A percentile compares a stretch with the other conserved stretches of the same genome.
Conservation (phyloP, 2,113 vertebrate genomes). For the Maccullochella peelii region DNA sequence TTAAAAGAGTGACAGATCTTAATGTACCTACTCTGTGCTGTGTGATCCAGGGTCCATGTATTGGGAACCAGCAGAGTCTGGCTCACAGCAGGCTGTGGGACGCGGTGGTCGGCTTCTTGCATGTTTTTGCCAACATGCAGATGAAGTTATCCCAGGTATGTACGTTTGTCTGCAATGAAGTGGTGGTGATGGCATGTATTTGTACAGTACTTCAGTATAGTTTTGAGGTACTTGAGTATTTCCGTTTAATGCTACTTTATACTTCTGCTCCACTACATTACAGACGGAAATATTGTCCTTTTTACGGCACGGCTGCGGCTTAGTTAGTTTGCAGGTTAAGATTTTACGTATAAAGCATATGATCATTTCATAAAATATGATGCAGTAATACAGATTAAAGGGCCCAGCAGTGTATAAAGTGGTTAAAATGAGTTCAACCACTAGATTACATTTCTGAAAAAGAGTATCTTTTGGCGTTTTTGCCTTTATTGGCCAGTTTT, state of each 20-base stretch:
- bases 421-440: background rate
- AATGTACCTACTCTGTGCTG: background rate
- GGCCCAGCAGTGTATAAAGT: background rate
- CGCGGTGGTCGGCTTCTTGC: constrained; percentile 96
- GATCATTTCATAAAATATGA: background rate
- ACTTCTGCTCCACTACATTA: background rate
- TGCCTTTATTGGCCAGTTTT: background rate
- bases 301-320: no score
- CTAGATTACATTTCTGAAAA: background rate
- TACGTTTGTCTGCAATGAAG: background rate
- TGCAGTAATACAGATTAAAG: background rate
- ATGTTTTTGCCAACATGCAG: constrained; percentile 99
- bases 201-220: background rate
- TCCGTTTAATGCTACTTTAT: background rate
- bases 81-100: constrained; percentile 98
- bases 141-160: constrained; percentile 98
- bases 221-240: background rate
- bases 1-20: background rate
- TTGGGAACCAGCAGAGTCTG: constrained; percentile 97
- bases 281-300: background rate
- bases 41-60: constrained; percentile 90
- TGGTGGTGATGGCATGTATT: background rate
- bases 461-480: background rate
- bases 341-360: background rate
- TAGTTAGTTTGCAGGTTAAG: no score